Evolutionary conservation across 30 jellyfish, hydroid and myxozoan species (phyloP), one percentile per base, ranked within the genome.

Genomic region (Nemopilema nomurai): DNA sequence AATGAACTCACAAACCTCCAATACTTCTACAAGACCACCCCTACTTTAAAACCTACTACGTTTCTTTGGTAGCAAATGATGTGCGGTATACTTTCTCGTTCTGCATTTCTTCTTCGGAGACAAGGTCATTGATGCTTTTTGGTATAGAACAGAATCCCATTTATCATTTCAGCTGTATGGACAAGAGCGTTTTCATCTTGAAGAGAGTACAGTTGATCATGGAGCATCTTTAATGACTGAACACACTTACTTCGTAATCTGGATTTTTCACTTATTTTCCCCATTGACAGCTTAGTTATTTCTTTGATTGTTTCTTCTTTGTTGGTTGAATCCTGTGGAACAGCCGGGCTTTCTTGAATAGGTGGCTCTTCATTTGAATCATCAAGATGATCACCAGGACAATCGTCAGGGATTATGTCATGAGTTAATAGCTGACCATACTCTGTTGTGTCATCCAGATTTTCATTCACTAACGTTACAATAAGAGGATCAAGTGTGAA

Each of bases 341-440:
- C 57, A 1, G 80, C 62, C 27, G 80, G 57, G 52, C 21, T 69
- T 22, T 69, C 57, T n/a, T 1, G 19, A 22, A 27, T 18, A 1
- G 84, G 84, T 18, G 70, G 84, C 84, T n/a, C n/a, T n/a, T n/a
- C n/a, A n/a, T n/a, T n/a, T n/a, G 28, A 74, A 74, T 0, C 84
- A 28, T 74, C 70, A 32, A 23, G 70, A 28, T 23, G n/a, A 9
- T 74, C 84, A 74, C 18, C 33, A 50, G 84, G 84, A 18, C 69
- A 50, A 1, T 28, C 70, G 33, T 74, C 84, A 74, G 84, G 84
- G 1, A 28, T 32, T 1, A 28, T 66, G 25, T 71, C 82, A 32
- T 3, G 66, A 0, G 27, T 27, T n/a, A n/a, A n/a, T n/a, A n/a
- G n/a, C n/a, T n/a, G n/a, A n/a, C n/a, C n/a, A n/a, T n/a, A n/a